phyloP scores from a whole-genome alignment of 1,140 invertebrate species.

The Nephila pilipes region DNA sequence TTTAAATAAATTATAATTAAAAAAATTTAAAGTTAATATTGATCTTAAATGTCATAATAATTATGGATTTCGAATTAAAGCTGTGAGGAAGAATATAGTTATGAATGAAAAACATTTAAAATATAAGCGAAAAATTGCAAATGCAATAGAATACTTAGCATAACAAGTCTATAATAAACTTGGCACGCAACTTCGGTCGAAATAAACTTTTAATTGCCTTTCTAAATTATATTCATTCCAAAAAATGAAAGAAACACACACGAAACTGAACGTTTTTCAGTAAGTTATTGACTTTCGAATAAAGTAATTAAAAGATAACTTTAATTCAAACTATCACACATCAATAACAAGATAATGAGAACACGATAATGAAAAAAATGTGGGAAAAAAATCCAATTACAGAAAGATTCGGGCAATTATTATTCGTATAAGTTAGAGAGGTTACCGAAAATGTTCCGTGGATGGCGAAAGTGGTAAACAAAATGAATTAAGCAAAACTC shows the following conservation, averaged over 20 bases:
- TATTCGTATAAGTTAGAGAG: neutral
- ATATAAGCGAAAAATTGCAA: too few relatives aligned
- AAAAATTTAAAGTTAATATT: too few relatives aligned
- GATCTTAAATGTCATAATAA: too few relatives aligned
- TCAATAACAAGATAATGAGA: slow-evolving; percentile 63
- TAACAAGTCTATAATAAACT: too few relatives aligned
- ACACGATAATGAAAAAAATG: slow-evolving; percentile 16
- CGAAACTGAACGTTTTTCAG: neutral
- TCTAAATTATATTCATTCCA: neutral
- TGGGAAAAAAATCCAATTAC: slow-evolving; percentile 5
- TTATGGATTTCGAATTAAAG: too few relatives aligned
- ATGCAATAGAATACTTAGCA: too few relatives aligned
- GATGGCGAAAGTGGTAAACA: slow-evolving; percentile 34
- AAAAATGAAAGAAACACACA: neutral
- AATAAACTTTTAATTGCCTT: neutral
- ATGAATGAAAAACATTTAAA: neutral
- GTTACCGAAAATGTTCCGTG: neutral
- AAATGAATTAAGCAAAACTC: slow-evolving; percentile 36
- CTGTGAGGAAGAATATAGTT: too few relatives aligned
- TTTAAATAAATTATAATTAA: too few relatives aligned
- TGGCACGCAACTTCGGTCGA: neutral
- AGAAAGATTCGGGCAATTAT: slow-evolving; percentile 24
- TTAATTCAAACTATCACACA: slow-evolving; percentile 49
- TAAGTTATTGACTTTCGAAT: slow-evolving; percentile 6
- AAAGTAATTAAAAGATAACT: slow-evolving; percentile 59